These are phyloP conservation scores for Catagonus wagneri DNA, from an alignment of 2,113 vertebrate species.

Conservation along the genomic window DNA sequence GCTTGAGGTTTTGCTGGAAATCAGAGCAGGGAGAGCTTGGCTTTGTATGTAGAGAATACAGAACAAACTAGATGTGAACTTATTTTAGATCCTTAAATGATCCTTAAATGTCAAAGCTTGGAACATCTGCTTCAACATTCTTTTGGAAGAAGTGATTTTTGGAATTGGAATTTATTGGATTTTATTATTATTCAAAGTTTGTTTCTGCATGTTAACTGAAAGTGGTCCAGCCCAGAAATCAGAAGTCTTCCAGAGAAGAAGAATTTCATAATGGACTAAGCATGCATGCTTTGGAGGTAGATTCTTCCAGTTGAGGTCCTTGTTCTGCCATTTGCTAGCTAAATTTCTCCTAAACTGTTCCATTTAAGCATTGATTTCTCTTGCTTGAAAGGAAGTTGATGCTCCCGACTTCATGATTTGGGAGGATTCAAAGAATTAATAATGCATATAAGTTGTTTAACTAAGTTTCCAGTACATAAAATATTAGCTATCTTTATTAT, in stretches of 20 bases:
- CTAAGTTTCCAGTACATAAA: neutral
- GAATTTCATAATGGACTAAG: neutral
- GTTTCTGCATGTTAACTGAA: conserved; percentile 16
- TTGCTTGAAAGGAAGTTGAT: neutral
- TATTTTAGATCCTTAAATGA: conserved; percentile 37
- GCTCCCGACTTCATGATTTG: neutral
- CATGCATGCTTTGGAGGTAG: neutral
- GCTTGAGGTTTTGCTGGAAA: conserved; percentile 45
- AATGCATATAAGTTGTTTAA: neutral
- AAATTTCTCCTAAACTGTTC: neutral
- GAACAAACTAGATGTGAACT: neutral
- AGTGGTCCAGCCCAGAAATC: neutral
- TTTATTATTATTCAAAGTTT: conserved; percentile 37
- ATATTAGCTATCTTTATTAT: neutral
- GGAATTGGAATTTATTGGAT: neutral
- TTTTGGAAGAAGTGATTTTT: conserved; percentile 42
- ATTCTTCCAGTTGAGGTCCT: neutral
- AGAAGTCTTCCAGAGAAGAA: conserved; percentile 29
- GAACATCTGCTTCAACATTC: conserved; percentile 15
- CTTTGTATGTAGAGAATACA: neutral
- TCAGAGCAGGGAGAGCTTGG: neutral
- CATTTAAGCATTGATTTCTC: neutral
- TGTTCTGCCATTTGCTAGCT: neutral
- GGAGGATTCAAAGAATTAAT: neutral
- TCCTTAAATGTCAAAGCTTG: conserved; percentile 18